A percentile compares a stretch with the other conserved stretches of the same genome.
Evolutionary conservation across 2,888 invertebrate species (phyloP).

Genomic region (Tetrapedia diversipes): DNA sequence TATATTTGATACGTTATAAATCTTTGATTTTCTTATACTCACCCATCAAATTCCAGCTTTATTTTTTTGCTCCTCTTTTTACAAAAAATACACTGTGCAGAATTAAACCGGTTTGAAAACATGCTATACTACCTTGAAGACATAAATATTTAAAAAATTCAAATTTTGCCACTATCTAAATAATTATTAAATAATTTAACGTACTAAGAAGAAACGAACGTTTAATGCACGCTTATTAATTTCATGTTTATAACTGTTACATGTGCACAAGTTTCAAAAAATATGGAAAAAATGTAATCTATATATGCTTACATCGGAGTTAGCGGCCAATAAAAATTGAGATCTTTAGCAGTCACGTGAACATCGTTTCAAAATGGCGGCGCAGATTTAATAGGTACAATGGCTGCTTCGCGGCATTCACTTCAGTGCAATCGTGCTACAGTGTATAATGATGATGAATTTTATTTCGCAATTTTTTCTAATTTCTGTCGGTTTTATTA

Average conservation of each 20-base stretch:
- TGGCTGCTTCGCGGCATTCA: slow-evolving; percentile 19
- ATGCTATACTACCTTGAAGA: neutral
- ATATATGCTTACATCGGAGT: neutral
- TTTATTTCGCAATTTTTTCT: slow-evolving; percentile 39
- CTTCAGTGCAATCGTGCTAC: slow-evolving; percentile 10
- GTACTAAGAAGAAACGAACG: too few species aligned
- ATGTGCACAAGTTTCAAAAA: neutral
- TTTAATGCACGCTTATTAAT: neutral
- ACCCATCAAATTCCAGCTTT: neutral
- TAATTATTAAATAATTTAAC: neutral
- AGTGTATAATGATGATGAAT: slow-evolving; percentile 24
- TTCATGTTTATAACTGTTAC: neutral
- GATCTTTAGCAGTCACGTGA: slow-evolving; percentile 21
- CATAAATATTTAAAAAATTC: neutral
- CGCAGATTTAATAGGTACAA: slow-evolving; percentile 21
- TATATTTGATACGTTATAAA: slow-evolving; percentile 49
- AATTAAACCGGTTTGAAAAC: slow-evolving; percentile 26
- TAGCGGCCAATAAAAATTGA: slow-evolving; percentile 28
- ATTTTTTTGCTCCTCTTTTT: neutral
- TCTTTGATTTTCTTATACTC: slow-evolving; percentile 1
- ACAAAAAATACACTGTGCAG: neutral
- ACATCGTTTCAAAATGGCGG: slow-evolving; percentile 44
- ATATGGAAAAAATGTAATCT: neutral
- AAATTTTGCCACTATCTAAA: neutral
- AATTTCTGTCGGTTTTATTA: slow-evolving; percentile 16